A percentile compares a stretch with the other conserved stretches of the same genome.
These are phyloP conservation scores for Diachasmimorpha longicaudata DNA, from an alignment of 1,140 invertebrate genomes.

Conservation along the genomic window DNA sequence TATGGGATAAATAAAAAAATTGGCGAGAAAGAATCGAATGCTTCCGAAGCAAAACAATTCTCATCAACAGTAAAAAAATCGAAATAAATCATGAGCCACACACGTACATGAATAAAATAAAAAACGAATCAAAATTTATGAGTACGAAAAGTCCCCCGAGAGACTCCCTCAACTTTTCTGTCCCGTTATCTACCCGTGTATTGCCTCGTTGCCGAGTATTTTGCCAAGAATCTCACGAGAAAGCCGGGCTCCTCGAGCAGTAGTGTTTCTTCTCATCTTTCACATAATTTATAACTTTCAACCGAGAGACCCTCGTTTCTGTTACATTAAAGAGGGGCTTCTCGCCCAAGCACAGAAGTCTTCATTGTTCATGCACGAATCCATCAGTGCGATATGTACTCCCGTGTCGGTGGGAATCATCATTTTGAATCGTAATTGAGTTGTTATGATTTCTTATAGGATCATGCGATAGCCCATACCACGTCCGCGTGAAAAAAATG, in stretches of 20 bases:
- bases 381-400: neutral
- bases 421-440: neutral
- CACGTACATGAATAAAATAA: neutral
- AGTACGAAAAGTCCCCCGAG: slow-evolving; percentile 2
- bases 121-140: slow-evolving; percentile 9
- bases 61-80: neutral
- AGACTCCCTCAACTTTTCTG: slow-evolving; percentile 8
- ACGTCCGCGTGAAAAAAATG: no score
- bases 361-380: slow-evolving; percentile 7
- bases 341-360: neutral
- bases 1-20: no score
- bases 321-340: neutral
- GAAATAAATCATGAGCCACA: neutral
- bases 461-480: neutral
- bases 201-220: neutral
- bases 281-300: slow-evolving; percentile 11
- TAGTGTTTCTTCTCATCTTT: slow-evolving; percentile 9
- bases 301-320: neutral
- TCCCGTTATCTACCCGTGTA: slow-evolving; percentile 4
- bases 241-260: neutral
- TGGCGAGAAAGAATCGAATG: no score
- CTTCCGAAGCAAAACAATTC: no score
- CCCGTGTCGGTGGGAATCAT: neutral
- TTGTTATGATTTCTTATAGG: neutral
- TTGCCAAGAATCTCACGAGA: slow-evolving; percentile 6